Percentiles rank a stretch among this genome's conserved stretches.
phyloP scores from a whole-genome alignment of 2,888 invertebrate species.

The Megastigmus dorsalis region DNA sequence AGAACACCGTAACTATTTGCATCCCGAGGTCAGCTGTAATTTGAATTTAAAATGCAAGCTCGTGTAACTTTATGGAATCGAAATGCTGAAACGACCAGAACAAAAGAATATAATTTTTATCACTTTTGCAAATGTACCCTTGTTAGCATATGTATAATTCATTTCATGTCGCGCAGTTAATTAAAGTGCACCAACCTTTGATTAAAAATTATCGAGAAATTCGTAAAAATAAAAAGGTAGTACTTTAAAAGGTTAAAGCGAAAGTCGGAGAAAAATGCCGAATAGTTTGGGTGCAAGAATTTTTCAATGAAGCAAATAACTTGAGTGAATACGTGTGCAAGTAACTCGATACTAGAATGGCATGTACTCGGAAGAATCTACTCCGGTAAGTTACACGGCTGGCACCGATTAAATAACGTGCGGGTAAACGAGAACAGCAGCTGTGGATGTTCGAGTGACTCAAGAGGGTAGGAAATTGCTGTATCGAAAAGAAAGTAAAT shows the following conservation, averaged over 20 bases:
- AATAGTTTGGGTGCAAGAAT: slow-evolving; percentile 2
- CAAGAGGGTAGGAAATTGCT: slow-evolving; percentile 8
- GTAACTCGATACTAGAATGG: slow-evolving; percentile 40
- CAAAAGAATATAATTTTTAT: background rate
- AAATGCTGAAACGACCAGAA: background rate
- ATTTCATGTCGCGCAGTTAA: too few relatives aligned
- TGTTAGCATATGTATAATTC: too few relatives aligned
- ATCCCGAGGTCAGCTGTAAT: slow-evolving; percentile 26
- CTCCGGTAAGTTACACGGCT: slow-evolving; percentile 39
- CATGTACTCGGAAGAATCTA: slow-evolving; percentile 39
- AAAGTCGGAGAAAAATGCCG: too few relatives aligned
- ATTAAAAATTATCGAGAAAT: too few relatives aligned
- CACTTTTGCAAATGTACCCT: too few relatives aligned
- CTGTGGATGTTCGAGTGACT: slow-evolving; percentile 31
- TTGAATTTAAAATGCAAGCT: slow-evolving; percentile 41
- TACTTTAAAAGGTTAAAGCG: too few relatives aligned
- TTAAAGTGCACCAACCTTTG: too few relatives aligned
- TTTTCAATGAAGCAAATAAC: slow-evolving; percentile 39
- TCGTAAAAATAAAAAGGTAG: too few relatives aligned
- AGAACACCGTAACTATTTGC: slow-evolving; percentile 23
- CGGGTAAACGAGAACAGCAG: slow-evolving; percentile 43
- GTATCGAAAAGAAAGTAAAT: slow-evolving; percentile 25
- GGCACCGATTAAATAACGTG: slow-evolving; percentile 47
- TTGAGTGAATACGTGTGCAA: slow-evolving; percentile 26
- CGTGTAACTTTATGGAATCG: background rate